These are phyloP conservation scores for Danaus plexippus DNA, from an alignment of 1,140 invertebrate genomes.

Conservation along the genomic window DNA sequence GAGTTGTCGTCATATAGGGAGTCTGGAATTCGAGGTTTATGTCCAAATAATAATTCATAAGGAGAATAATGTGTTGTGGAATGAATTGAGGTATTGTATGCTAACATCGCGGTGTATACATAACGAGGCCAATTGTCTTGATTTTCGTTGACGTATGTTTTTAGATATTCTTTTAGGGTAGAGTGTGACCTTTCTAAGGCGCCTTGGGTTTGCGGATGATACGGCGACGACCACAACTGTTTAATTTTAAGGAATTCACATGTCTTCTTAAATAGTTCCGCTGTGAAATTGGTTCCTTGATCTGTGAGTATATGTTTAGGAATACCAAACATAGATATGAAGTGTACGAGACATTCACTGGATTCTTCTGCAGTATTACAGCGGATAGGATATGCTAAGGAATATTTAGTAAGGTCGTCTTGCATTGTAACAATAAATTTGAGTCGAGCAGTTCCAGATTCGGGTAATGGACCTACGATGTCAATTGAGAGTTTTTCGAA, in stretches of 20 bases:
- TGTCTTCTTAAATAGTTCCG: conserved; percentile 12
- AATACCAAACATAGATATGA: conserved; percentile 14
- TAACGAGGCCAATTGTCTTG: conserved; percentile 26
- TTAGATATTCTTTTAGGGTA: conserved; percentile 26
- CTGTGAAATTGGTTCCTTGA: conserved; percentile 12
- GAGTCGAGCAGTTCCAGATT: no score
- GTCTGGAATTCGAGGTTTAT: conserved; percentile 13
- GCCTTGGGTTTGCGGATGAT: conserved; percentile 13
- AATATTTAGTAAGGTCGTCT: no score
- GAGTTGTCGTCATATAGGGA: conserved; percentile 12
- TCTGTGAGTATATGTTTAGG: conserved; percentile 14
- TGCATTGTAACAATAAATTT: no score
- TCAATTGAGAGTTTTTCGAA: no score
- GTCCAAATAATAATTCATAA: conserved; percentile 38
- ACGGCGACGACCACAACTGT: conserved; percentile 13
- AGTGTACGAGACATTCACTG: no score
- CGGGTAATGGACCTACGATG: no score
- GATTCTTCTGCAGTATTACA: no score
- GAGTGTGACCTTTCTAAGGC: conserved; percentile 8
- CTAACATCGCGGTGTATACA: conserved; percentile 24
- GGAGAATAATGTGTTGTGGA: conserved; percentile 30
- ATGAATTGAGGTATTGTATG: conserved; percentile 36
- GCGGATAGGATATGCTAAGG: no score
- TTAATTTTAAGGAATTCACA: conserved; percentile 15
- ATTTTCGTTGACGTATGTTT: conserved; percentile 13